phyloP scores from a whole-genome alignment of 2,797 vertebrate species.

The Leptoclinus maculatus region DNA sequence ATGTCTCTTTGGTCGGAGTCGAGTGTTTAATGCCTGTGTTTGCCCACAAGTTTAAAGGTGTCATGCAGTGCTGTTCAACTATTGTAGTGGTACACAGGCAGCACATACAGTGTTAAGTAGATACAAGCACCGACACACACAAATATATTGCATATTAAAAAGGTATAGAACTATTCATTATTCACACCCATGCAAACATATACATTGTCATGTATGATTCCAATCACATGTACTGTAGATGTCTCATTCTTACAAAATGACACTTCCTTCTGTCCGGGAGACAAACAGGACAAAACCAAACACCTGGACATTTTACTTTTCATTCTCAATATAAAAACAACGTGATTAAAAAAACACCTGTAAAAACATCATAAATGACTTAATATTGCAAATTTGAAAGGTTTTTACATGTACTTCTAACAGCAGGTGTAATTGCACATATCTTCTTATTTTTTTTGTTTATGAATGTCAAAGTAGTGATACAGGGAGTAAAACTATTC shows the following conservation, averaged over 20 bases:
- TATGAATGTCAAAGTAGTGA: background rate
- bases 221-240: constrained; percentile 15
- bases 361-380: background rate
- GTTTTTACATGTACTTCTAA: background rate
- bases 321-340: background rate
- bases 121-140: background rate
- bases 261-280: constrained; percentile 4
- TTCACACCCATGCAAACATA: constrained; percentile 12
- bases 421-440: background rate
- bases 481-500: background rate
- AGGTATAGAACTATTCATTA: background rate
- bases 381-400: background rate
- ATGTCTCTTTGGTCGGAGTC: constrained; percentile 35
- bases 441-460: background rate
- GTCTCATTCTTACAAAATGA: constrained; percentile 12
- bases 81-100: background rate
- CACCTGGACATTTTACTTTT: background rate
- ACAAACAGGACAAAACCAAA: constrained; percentile 7
- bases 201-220: constrained; percentile 13
- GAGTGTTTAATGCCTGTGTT: constrained; percentile 59
- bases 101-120: background rate
- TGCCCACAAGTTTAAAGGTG: constrained; percentile 4
- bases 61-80: background rate
- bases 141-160: constrained; percentile 37
- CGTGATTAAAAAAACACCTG: background rate